Percentiles rank a stretch among this genome's conserved stretches.
phyloP scores from a whole-genome alignment of 2,888 invertebrate species.

The Scaptomyza reducta region DNA sequence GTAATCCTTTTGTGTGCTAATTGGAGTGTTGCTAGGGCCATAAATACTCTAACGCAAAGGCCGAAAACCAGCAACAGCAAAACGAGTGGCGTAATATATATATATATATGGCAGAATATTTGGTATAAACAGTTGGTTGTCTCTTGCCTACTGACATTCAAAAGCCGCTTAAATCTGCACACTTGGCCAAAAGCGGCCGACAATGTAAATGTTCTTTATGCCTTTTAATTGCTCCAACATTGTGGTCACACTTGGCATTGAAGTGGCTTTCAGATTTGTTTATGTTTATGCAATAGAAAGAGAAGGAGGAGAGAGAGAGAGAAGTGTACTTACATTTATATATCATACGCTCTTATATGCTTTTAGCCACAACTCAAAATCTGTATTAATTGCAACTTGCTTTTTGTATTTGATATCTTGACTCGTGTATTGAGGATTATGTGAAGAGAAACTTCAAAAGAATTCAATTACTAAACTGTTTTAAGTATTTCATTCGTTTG shows the following conservation, averaged over 20 bases:
- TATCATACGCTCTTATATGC: conserved; percentile 31
- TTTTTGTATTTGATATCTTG: neutral
- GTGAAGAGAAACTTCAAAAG: neutral
- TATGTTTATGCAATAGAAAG: neutral
- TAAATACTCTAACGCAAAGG: conserved; percentile 38
- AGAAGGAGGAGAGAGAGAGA: neutral
- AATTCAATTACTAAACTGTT: too few species aligned
- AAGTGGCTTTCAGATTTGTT: neutral
- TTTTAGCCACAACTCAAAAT: conserved; percentile 6
- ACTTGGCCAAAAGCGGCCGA: conserved; percentile 47
- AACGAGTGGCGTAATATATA: conserved; percentile 36
- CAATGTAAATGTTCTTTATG: conserved; percentile 55
- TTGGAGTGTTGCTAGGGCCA: conserved; percentile 67
- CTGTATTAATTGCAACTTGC: conserved; percentile 25
- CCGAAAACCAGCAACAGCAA: conserved; percentile 1
- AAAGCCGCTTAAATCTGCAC: conserved; percentile 64
- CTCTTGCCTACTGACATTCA: conserved; percentile 20
- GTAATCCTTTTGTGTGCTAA: conserved; percentile 76
- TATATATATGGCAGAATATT: conserved; percentile 44
- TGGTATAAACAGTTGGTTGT: conserved; percentile 56
- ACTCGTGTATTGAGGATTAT: neutral
- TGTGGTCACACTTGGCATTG: conserved; percentile 33
- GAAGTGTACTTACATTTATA: conserved; percentile 12
- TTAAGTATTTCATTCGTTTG: too few species aligned
- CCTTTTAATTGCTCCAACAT: conserved; percentile 51